Evolutionary conservation across 2,888 invertebrate genomes (phyloP).

Genomic region (Tenthredo scrophulariae): DNA sequence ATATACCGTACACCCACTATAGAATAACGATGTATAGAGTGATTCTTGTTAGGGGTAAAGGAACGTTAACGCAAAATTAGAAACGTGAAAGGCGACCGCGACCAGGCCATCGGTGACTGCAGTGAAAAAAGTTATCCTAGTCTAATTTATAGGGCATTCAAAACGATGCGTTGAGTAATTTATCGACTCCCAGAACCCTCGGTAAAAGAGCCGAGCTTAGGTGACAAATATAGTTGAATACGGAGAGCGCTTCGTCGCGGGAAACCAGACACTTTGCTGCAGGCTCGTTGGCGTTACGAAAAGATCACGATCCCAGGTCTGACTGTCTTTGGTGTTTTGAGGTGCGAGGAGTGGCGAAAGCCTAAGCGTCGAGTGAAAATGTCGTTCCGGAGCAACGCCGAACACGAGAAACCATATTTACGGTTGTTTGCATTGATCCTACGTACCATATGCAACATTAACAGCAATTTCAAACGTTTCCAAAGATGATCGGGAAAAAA

Average conservation of each 20-base stretch:
- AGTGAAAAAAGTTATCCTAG: neutral
- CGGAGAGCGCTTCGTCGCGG: slow-evolving; percentile 25
- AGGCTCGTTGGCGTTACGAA: slow-evolving; percentile 47
- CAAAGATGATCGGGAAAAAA: neutral
- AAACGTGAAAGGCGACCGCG: neutral
- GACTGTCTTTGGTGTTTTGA: slow-evolving; percentile 41
- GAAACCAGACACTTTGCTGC: slow-evolving; percentile 45
- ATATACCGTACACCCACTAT: neutral
- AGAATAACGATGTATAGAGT: slow-evolving; percentile 1
- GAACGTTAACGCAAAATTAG: slow-evolving; percentile 22
- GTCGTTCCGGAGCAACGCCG: slow-evolving; percentile 22
- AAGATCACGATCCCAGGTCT: slow-evolving; percentile 36
- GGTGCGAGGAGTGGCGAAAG: slow-evolving; percentile 31
- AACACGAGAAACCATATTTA: slow-evolving; percentile 21
- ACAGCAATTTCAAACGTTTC: neutral
- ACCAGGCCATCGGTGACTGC: neutral
- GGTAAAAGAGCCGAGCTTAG: slow-evolving; percentile 41
- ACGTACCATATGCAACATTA: neutral
- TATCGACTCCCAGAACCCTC: slow-evolving; percentile 27
- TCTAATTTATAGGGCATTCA: slow-evolving; percentile 31
- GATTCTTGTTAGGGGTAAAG: slow-evolving; percentile 11
- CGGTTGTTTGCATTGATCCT: slow-evolving; percentile 21
- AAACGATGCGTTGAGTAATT: slow-evolving; percentile 48
- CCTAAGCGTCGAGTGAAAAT: slow-evolving; percentile 27
- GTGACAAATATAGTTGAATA: slow-evolving; percentile 51